Evolutionary conservation across 92 coral and sea anemone species (phyloP).

Genomic region (Heteractis magnifica): DNA sequence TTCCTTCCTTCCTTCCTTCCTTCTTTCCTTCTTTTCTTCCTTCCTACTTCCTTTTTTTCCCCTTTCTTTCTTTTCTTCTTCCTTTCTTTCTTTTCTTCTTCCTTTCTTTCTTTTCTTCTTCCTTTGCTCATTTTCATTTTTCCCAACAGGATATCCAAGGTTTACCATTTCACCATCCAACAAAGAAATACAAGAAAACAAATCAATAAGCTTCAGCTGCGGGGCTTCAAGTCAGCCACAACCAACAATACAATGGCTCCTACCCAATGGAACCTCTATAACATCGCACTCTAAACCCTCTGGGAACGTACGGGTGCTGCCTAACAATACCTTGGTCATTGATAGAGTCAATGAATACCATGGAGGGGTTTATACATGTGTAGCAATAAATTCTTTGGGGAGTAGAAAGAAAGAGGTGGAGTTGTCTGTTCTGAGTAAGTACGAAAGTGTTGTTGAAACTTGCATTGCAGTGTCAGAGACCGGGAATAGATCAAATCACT

Average conservation of each 20-base stretch:
- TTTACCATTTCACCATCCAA: slow-evolving; percentile 50
- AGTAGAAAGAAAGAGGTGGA: slow-evolving; percentile 44
- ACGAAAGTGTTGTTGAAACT: background rate
- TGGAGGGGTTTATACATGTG: slow-evolving; percentile 76
- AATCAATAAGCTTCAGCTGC: slow-evolving; percentile 51
- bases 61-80: background rate
- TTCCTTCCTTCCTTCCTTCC: background rate
- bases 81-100: too few relatives aligned
- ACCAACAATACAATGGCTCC: slow-evolving; percentile 68
- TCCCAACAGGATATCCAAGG: slow-evolving; percentile 60
- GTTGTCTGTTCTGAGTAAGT: slow-evolving; percentile 75
- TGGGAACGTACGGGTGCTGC: slow-evolving; percentile 56
- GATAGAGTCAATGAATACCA: slow-evolving; percentile 49
- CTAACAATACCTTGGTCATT: slow-evolving; percentile 72
- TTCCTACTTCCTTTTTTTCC: too few relatives aligned
- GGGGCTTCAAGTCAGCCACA: slow-evolving; percentile 53
- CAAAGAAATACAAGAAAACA: slow-evolving; percentile 45
- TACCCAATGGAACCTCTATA: slow-evolving; percentile 57
- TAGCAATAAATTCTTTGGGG: slow-evolving; percentile 73
- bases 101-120: background rate
- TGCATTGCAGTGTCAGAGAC: too few relatives aligned
- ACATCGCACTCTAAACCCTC: slow-evolving; percentile 31
- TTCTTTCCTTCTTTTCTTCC: background rate
- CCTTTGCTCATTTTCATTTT: background rate
- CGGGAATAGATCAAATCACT: too few relatives aligned